These are phyloP conservation scores for Leucophora obtusa DNA, from an alignment of 2,888 invertebrate species.

Conservation along the genomic window DNA sequence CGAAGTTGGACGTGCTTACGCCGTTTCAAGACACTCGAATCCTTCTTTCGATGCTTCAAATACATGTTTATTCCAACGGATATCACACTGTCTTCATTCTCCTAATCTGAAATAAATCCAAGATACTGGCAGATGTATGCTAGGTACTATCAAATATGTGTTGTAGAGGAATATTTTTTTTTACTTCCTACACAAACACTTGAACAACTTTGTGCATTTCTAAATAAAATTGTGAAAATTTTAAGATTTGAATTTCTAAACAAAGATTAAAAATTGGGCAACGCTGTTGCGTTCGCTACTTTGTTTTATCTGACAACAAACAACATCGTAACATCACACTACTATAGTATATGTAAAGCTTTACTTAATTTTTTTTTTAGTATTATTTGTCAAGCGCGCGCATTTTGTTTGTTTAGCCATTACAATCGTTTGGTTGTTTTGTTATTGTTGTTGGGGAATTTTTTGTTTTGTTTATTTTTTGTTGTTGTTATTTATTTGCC, in stretches of 20 bases:
- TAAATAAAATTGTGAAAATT: background rate
- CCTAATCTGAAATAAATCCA: too few species aligned
- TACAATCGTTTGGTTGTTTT: constrained; percentile 59
- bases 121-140: too few species aligned
- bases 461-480: constrained; percentile 33
- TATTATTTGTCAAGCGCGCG: constrained; percentile 65
- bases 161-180: too few species aligned
- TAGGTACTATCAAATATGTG: too few species aligned
- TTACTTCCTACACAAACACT: too few species aligned
- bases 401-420: constrained; percentile 68
- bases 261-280: background rate
- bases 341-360: constrained; percentile 47
- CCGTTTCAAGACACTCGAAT: too few species aligned
- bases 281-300: constrained; percentile 34
- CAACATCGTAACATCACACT: background rate
- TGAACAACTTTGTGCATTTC: too few species aligned
- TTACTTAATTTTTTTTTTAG: constrained; percentile 60
- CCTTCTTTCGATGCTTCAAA: too few species aligned
- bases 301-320: constrained; percentile 40
- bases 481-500: constrained; percentile 54
- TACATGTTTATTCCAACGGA: too few species aligned
- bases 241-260: background rate
- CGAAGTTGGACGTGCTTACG: too few species aligned
- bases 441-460: constrained; percentile 41
- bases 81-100: too few species aligned